Base-by-base conservation (phyloP, 2,113 vertebrate species). In the Phainopepla nitens region DNA sequence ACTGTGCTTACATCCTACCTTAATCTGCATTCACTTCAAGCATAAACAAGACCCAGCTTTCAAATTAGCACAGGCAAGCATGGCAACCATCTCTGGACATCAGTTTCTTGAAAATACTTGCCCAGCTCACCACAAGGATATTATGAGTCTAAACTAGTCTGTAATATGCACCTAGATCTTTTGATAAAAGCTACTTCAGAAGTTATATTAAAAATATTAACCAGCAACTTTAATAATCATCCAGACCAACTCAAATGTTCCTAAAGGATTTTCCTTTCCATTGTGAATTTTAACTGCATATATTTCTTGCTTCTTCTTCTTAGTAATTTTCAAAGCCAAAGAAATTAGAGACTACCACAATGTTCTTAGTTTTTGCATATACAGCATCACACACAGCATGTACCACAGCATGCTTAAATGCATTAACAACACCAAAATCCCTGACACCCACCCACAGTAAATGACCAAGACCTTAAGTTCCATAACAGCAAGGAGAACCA, bases 31-130 rank as follows among this genome's bases (percentile, higher is more conserved):
- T 92, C 42, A 94, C 33, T 95, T 96, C 96, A 97, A 89, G 96
- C 89, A 95, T 85, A 95, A 97, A 97, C 96, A 97, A 91, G 95
- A 96, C 57, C 61, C 73, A 85, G 73, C 83, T 95, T 72, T 94
- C 83, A 95, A 91, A 95, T 96, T 75, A 96, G 93, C 86, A 89
- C 56, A 90, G 80, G 86, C 89, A 89, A 96, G 94, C 69, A 91
- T 5, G 36, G 96, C 80, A 95, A 78, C 69, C 83, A 92, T 79
- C 78, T 96, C 94, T 96, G 96, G 96, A 96, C 94, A 96, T 87
- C 94, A 72, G 57, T 65, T 93, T 96, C 96, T 97, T 95, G 96
- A 96, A 95, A 93, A 93, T 95, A 96, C 95, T 96, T 97, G 96
- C 95, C 95, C 87, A 84, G 51, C 84, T 96, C 73, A 27, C 95